phyloP scores from a whole-genome alignment of 2,888 invertebrate species.

The Scaptomyza reducta region DNA sequence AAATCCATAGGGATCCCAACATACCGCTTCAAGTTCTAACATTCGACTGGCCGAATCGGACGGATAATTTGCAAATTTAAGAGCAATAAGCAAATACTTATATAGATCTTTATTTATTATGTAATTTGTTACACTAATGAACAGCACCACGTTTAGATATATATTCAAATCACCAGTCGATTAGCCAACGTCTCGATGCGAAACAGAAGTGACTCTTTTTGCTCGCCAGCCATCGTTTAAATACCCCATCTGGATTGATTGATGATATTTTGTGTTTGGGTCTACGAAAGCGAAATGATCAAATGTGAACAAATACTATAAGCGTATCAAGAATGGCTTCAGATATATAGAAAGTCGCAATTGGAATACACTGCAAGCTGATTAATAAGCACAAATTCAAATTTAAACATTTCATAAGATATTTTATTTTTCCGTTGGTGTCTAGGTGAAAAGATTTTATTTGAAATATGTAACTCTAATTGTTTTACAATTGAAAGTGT shows the following conservation, averaged over 20 bases:
- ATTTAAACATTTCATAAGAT: not conserved
- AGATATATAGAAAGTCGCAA: not conserved
- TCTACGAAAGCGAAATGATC: slow-evolving; percentile 27
- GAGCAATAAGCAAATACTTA: not conserved
- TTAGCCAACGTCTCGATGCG: slow-evolving; percentile 37
- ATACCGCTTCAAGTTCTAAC: slow-evolving; percentile 35
- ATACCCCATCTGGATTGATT: slow-evolving; percentile 38
- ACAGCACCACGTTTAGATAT: not conserved
- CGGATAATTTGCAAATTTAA: slow-evolving; percentile 48
- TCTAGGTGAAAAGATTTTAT: not conserved
- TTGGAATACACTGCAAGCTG: slow-evolving; percentile 24
- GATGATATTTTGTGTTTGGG: slow-evolving; percentile 27
- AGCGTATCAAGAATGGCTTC: not conserved
- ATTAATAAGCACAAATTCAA: not conserved
- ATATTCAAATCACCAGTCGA: slow-evolving; percentile 12
- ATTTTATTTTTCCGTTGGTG: not conserved
- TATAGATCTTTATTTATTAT: not conserved
- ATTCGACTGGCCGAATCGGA: slow-evolving; percentile 38
- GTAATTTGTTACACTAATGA: slow-evolving; percentile 34
- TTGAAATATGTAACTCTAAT: not conserved
- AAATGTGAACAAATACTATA: slow-evolving; percentile 46
- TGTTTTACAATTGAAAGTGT: slow-evolving; percentile 8
- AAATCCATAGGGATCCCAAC: slow-evolving; percentile 45
- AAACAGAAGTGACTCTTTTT: slow-evolving; percentile 64
- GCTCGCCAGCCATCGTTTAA: slow-evolving; percentile 29